Base-by-base conservation (phyloP, 1,140 invertebrate species). In the Cryptotermes secundus region DNA sequence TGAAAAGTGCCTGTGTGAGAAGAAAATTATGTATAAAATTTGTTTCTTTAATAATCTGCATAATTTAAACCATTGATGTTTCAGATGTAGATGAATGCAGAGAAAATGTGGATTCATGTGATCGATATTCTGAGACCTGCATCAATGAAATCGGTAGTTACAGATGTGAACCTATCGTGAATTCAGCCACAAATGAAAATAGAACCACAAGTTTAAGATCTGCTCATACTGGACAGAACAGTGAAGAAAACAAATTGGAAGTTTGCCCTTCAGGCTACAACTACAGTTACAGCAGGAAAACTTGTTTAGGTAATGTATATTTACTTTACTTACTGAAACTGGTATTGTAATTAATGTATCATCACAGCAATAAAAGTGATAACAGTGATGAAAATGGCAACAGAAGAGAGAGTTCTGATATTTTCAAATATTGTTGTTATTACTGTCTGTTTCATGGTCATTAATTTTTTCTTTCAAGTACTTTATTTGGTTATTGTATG, bases 21-120 rank as follows among this genome's bases (percentile, higher is more conserved):
- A 34, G 12, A 79, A n/a, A 34, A 79, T 34, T 16, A 4, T 79
- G 14, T 19, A 22, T 79, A 9, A 79, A 0, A 2, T 31, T n/a
- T 34, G 14, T 31, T 14, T 19, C n/a, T n/a, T n/a, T n/a, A n/a
- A n/a, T n/a, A n/a, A n/a, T n/a, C n/a, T n/a, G n/a, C n/a, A n/a
- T n/a, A n/a, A n/a, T n/a, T n/a, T n/a, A n/a, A n/a, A n/a, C n/a
- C n/a, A n/a, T n/a, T n/a, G 85, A 72, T 85, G 16, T 35, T 88
- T 79, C 88, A 94, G 93, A 94, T 88, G 88, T 94, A 4, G 89
- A 94, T 84, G 93, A 94, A 87, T 94, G 93, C 86, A 79, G 83
- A 45, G 89, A 91, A 84, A 86, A 85, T 35, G 79, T 87, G 45
- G 84, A 87, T 84, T 86, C 86, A 79, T 88, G 88, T 83, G 86